Base-by-base conservation (phyloP, 2,888 invertebrate species). In the Andrena fulva region DNA sequence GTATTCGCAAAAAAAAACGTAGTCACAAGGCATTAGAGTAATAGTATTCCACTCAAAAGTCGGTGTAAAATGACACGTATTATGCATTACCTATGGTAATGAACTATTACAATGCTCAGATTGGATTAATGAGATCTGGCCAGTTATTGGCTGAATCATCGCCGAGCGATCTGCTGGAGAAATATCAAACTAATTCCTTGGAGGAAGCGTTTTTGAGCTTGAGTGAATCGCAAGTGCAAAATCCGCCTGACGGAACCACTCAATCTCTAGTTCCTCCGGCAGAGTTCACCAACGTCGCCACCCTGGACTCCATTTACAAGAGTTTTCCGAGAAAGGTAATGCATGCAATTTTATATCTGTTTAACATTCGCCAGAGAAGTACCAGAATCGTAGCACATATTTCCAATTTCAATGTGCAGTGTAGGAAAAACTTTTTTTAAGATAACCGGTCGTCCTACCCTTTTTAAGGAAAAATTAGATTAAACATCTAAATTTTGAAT, bases 201-300 rank as follows among this genome's bases (percentile, higher is more conserved):
- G 99, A 99, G 93, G 97, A 98, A 54, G 98, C 98, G 0, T 99
- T 99, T 92, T 94, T 99, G 12, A 96, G 96, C 83, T 95, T 99
- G 60, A 97, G 97, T 80, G 94, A 96, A 90, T 95, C 95, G 62
- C 97, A 97, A 87, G 93, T 94, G 54, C 94, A 94, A 91, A 86
- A 83, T 66, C 85, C 92, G 93, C 87, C 89, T 70, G 82, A 87
- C 16, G 83, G 1, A 2, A 0, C 8, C n/a, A 4, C 2, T 7
- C 16, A 10, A 8, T 10, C n/a, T 2, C 20, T 20, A 0, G 0
- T 7, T 16, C 0, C n/a, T 0, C 0, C 7, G 4, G 10, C 10
- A 0, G 50, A 16, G 4, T 29, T 42, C 2, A 1, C n/a, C 27
- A 59, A 52, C 3, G 24, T 64, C 20, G 0, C 31, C 29, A n/a